Evolutionary conservation across 2,888 invertebrate species (phyloP).

Genomic region (Heliconius ethilla): DNA sequence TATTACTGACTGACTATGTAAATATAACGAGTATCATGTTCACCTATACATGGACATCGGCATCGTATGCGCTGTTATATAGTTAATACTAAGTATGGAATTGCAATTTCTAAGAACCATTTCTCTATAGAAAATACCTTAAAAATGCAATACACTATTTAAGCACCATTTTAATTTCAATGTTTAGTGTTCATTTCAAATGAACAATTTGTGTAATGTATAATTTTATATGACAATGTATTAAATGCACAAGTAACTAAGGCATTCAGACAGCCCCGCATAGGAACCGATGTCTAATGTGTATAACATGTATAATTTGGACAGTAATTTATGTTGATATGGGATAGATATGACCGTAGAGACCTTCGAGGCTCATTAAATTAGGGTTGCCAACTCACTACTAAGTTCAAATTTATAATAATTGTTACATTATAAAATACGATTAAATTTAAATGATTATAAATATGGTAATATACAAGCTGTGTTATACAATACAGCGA

Average conservation of each 20-base stretch:
- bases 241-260: neutral
- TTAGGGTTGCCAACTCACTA: slow-evolving; percentile 21
- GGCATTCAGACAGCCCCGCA: neutral
- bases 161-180: slow-evolving; percentile 10
- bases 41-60: slow-evolving; percentile 2
- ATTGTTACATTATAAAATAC: slow-evolving; percentile 6
- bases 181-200: slow-evolving; percentile 4
- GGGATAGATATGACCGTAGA: slow-evolving; percentile 55
- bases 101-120: slow-evolving; percentile 3
- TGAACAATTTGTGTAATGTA: neutral
- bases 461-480: neutral
- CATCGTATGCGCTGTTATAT: slow-evolving; percentile 2
- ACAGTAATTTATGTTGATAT: slow-evolving; percentile 56
- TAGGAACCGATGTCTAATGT: slow-evolving; percentile 14
- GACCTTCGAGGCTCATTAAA: slow-evolving; percentile 43
- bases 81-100: neutral
- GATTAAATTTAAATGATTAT: neutral
- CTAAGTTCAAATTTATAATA: neutral
- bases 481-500: slow-evolving; percentile 40
- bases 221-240: neutral
- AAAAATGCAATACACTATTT: slow-evolving; percentile 19
- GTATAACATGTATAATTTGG: slow-evolving; percentile 22
- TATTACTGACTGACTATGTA: slow-evolving; percentile 36
- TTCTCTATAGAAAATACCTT: slow-evolving; percentile 15
- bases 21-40: slow-evolving; percentile 36